Evolutionary conservation across 1,140 invertebrate species (phyloP).

Genomic region (Hyphantria cunea): DNA sequence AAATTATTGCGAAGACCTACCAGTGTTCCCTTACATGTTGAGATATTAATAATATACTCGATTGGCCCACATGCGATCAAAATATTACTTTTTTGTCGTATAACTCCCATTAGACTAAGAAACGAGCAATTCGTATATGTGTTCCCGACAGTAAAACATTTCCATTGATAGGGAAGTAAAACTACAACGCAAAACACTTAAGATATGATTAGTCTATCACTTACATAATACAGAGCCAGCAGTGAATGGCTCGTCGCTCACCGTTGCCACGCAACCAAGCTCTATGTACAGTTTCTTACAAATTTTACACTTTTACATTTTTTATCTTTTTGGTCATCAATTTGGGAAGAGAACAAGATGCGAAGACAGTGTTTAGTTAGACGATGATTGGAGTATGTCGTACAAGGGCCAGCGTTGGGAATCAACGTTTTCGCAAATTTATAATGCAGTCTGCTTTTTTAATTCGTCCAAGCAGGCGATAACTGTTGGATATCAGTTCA

Average conservation of each 20-base stretch:
- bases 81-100: slow-evolving; percentile 42
- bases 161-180: slow-evolving; percentile 42
- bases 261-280: slow-evolving; percentile 57
- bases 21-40: slow-evolving; percentile 65
- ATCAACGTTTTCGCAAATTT: background rate
- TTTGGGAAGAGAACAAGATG: slow-evolving; percentile 53
- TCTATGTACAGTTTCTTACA: slow-evolving; percentile 51
- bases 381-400: slow-evolving; percentile 6
- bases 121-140: slow-evolving; percentile 50
- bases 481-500: background rate
- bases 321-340: slow-evolving; percentile 68
- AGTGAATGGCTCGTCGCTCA: slow-evolving; percentile 26
- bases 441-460: background rate
- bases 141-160: slow-evolving; percentile 50
- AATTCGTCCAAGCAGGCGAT: background rate
- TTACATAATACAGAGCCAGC: slow-evolving; percentile 43
- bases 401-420: slow-evolving; percentile 2
- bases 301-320: slow-evolving; percentile 50
- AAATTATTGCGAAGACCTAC: slow-evolving; percentile 58
- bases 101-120: slow-evolving; percentile 41
- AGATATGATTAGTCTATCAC: slow-evolving; percentile 74
- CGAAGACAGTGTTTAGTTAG: slow-evolving; percentile 39
- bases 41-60: slow-evolving; percentile 67
- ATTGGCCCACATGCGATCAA: slow-evolving; percentile 63
- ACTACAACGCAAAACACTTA: slow-evolving; percentile 65